Conservation (phyloP, 2,113 vertebrate species). For the Phyllopteryx taeniolatus region DNA sequence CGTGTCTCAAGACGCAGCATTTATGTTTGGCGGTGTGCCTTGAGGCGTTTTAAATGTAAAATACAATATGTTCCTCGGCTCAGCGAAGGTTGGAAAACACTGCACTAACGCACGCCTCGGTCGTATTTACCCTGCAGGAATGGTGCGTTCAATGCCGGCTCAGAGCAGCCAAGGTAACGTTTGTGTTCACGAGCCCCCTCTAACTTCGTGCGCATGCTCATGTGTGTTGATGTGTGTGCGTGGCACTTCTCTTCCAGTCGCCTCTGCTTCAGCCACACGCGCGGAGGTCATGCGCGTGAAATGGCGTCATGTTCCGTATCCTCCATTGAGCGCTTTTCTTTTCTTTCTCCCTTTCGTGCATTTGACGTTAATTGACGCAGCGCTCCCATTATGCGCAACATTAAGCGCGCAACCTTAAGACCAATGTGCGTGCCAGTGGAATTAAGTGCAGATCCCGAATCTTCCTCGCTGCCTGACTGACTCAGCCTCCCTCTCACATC, state of each 20-base stretch:
- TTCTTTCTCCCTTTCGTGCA: neutral
- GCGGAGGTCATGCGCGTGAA: neutral
- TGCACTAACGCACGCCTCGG: neutral
- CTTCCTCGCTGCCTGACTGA: slow-evolving; percentile 20
- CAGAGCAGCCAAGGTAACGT: slow-evolving; percentile 70
- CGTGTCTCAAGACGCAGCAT: no score
- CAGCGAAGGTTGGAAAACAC: neutral
- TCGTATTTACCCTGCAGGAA: slow-evolving; percentile 52
- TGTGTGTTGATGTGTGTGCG: neutral
- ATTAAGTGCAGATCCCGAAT: slow-evolving; percentile 42
- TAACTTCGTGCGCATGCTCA: slow-evolving; percentile 17
- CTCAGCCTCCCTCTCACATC: neutral
- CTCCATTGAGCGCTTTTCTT: neutral
- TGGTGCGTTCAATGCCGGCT: slow-evolving; percentile 68
- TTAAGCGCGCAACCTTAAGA: slow-evolving; percentile 42
- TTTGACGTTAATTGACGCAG: slow-evolving; percentile 52
- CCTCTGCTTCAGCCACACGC: neutral
- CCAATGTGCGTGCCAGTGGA: slow-evolving; percentile 13
- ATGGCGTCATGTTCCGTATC: neutral
- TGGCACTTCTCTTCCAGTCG: slow-evolving; percentile 10
- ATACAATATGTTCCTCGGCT: no score
- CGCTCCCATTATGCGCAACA: slow-evolving; percentile 59
- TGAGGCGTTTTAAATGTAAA: no score
- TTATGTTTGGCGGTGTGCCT: no score
- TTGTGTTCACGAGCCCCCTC: slow-evolving; percentile 48